Evolutionary conservation across 2,888 invertebrate species (phyloP).

Genomic region (Dendrolimus pini): DNA sequence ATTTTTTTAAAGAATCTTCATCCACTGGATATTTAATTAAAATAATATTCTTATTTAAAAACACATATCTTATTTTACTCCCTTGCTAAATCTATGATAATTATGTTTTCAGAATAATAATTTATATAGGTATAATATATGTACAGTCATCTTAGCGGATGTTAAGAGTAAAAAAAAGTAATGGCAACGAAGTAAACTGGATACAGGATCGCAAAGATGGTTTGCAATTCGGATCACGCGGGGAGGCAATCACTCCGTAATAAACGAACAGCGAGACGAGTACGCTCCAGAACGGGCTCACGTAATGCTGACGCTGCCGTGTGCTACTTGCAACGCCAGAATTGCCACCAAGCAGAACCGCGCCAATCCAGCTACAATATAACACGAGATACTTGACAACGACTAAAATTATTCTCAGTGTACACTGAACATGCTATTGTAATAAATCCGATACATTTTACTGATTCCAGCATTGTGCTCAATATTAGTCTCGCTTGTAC

Average conservation of each 20-base stretch:
- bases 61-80: too few relatives aligned
- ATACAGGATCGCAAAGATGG: conserved; percentile 50
- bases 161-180: too few relatives aligned
- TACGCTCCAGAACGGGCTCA: conserved; percentile 45
- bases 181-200: conserved; percentile 2
- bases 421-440: neutral
- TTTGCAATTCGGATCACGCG: conserved; percentile 69
- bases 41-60: too few relatives aligned
- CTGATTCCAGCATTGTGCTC: neutral
- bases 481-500: too few relatives aligned
- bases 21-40: too few relatives aligned
- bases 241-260: conserved; percentile 70
- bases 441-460: neutral
- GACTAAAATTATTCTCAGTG: neutral
- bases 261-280: conserved; percentile 63
- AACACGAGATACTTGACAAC: neutral
- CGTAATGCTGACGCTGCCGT: conserved; percentile 55
- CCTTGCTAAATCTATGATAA: too few relatives aligned
- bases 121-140: too few relatives aligned
- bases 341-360: conserved; percentile 15
- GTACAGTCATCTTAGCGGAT: too few relatives aligned
- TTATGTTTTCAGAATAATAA: too few relatives aligned
- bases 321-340: conserved; percentile 43
- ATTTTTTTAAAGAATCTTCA: too few relatives aligned
- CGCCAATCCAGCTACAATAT: conserved; percentile 4